phyloP scores from a whole-genome alignment of 2,797 vertebrate genomes.

The Danio aesculapii region DNA sequence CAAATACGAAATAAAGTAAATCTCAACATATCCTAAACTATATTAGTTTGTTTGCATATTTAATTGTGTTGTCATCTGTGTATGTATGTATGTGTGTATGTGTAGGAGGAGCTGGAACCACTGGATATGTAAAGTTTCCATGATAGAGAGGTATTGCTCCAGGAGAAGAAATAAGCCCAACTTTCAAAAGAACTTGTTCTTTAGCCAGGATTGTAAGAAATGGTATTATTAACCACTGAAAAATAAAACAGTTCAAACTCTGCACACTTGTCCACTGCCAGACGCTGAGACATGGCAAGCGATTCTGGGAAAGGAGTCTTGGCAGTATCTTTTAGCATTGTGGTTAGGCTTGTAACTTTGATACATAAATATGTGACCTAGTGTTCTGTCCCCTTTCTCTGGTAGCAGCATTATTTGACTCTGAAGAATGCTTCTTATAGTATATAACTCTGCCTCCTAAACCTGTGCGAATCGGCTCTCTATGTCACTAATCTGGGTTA shows the following conservation, averaged over 20 bases:
- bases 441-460: not conserved
- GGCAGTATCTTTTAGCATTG: constrained; percentile 62
- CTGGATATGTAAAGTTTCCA: constrained; percentile 65
- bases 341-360: constrained; percentile 59
- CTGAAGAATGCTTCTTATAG: not conserved
- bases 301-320: constrained; percentile 70
- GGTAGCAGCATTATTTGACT: constrained; percentile 35
- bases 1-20: constrained; percentile 53
- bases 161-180: constrained; percentile 59
- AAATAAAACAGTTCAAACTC: constrained; percentile 65
- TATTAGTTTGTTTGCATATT: not conserved
- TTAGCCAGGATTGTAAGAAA: constrained; percentile 61
- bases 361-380: constrained; percentile 61
- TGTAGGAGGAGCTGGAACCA: constrained; percentile 55
- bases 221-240: constrained; percentile 68
- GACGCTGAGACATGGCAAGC: constrained; percentile 64
- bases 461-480: not conserved
- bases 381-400: constrained; percentile 54
- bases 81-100: constrained; percentile 12
- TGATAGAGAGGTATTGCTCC: constrained; percentile 63
- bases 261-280: constrained; percentile 65
- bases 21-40: constrained; percentile 57
- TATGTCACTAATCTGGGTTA: too few species aligned
- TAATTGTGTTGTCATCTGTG: not conserved
- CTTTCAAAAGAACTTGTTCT: constrained; percentile 66